These are phyloP conservation scores for Stichopus chloronotus DNA, from an alignment of 35 echinoderm and acorn worm species.

Conservation along the genomic window DNA sequence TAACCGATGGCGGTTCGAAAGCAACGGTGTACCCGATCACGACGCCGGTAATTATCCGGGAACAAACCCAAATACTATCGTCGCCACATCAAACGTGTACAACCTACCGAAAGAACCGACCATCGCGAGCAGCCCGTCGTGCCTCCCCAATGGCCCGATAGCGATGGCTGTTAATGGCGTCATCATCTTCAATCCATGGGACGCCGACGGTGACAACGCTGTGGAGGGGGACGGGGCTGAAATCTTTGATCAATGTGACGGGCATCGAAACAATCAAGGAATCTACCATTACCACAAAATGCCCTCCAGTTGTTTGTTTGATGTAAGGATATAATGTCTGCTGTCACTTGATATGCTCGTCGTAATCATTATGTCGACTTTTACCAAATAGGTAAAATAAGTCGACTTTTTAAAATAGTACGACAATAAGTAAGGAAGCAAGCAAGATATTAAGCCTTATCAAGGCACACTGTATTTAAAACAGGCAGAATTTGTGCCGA, in stretches of 20 bases:
- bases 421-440: not conserved
- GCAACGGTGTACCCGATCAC: constrained; percentile 84
- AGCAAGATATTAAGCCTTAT: not conserved
- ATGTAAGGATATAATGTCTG: not conserved
- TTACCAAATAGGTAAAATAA: not conserved
- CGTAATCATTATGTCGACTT: not conserved
- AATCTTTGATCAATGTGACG: constrained; percentile 78
- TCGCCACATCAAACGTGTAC: not conserved
- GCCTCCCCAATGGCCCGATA: constrained; percentile 67
- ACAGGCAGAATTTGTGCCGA: not conserved
- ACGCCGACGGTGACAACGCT: constrained; percentile 57
- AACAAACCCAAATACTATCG: constrained; percentile 23
- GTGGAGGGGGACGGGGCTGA: constrained; percentile 69
- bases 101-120: constrained; percentile 33
- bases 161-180: constrained; percentile 66
- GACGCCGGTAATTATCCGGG: constrained; percentile 41
- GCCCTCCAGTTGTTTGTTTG: constrained; percentile 75
- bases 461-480: not conserved
- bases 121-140: constrained; percentile 23
- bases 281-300: constrained; percentile 85
- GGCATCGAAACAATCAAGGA: constrained; percentile 66
- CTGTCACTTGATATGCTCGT: not conserved
- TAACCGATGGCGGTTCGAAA: constrained; percentile 43
- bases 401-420: not conserved
- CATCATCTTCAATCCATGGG: constrained; percentile 76